Base-by-base conservation (phyloP, 2,888 invertebrate genomes). In the Antheraea yamamai region DNA sequence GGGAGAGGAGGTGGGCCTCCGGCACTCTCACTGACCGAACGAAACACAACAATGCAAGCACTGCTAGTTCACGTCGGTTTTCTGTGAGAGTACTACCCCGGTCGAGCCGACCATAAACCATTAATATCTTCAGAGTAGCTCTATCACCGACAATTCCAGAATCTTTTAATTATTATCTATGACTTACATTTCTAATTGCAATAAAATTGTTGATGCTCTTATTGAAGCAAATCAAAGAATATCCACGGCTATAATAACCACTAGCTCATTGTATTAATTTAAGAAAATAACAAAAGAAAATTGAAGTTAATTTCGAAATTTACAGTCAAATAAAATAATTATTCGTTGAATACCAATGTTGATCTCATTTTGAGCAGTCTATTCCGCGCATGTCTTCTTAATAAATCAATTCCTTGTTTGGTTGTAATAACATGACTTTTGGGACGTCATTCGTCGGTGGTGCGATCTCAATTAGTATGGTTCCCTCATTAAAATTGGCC, bases 381-480 rank as follows among this genome's bases (percentile, higher is more conserved):
- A 94, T 91, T 89, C 84, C 76, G 78, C 77, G 84, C 90, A 90
- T 87, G 87, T 88, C 89, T 91, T 88, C 89, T 91, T 88, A 92
- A 94, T 94, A 94, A 94, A 94, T 94, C 94, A 91, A 84, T 85
- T 68, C 93, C 93, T 83, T 89, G 85, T 94, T 91, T 86, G 92
- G 93, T 82, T 84, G 88, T 93, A 92, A 93, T 91, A 92, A 91
- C 88, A 89, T 87, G 90, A 91, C 88, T 93, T 93, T 94, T 92
- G 90, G 88, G 87, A 87, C 88, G 84, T 84, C 74, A 78, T 82
- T 82, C 78, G 83, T 82, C 80, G 85, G 85, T 89, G 92, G 93
- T 90, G 93, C 92, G 92, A 93, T 95, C 94, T 92, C 94, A 94
- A 94, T 94, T 94, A 94, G 93, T 89, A 82, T 88, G 90, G 89